Conservation (phyloP, 1,140 invertebrate genomes). For the Drosophila pandora region DNA sequence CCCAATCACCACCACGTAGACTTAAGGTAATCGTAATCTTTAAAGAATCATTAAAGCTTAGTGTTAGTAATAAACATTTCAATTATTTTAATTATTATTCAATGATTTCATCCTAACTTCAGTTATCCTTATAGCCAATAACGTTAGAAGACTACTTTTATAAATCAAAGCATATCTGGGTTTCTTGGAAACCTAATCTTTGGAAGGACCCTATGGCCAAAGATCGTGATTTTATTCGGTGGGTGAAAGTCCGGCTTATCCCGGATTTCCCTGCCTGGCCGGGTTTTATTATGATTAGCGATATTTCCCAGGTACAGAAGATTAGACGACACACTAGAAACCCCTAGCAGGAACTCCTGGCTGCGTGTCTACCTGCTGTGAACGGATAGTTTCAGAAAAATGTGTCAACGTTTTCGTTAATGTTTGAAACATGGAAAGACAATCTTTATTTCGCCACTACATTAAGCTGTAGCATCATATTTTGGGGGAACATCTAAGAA, state of each 20-base stretch:
- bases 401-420: neutral
- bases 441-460: constrained; percentile 53
- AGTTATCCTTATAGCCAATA: too few species aligned
- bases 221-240: too few species aligned
- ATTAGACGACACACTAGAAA: neutral
- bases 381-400: neutral
- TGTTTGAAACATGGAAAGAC: constrained; percentile 81
- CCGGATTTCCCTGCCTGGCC: too few species aligned
- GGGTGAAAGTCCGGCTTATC: too few species aligned
- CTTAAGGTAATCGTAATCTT: neutral
- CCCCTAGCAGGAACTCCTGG: neutral
- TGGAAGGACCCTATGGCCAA: too few species aligned
- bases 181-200: too few species aligned
- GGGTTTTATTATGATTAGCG: neutral
- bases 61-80: neutral
- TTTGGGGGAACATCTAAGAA: constrained; percentile 13
- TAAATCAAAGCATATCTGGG: too few species aligned
- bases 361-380: constrained; percentile 26
- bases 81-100: neutral
- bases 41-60: neutral
- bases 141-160: too few species aligned
- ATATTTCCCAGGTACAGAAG: constrained; percentile 9
- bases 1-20: neutral
- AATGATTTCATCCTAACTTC: too few species aligned
- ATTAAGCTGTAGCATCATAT: constrained; percentile 14